Evolutionary conservation across 2,113 vertebrate species (phyloP), one percentile per base, ranked within the genome.

Genomic region (Psephotus haematonotus): DNA sequence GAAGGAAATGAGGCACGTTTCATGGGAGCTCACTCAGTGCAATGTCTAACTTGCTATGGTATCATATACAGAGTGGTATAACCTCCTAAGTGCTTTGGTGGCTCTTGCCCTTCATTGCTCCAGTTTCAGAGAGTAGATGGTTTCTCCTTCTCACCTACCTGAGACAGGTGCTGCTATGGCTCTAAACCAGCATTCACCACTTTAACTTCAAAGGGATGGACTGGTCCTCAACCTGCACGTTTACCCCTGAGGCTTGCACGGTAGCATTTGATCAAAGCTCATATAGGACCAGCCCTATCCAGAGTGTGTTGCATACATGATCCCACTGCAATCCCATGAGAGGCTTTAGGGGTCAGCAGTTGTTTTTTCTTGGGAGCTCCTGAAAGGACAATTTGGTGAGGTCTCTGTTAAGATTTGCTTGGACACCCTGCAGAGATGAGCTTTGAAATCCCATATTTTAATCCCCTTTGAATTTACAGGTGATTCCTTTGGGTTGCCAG

Each of bases 391-490:
- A 2, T 18, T 31, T 39, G 60, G 33, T 31, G 31, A 60, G n/a
- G 33, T 64, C 43, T 81, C 50, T 75, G 60, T 41, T 39, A 84
- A 78, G 55, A 70, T 91, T 81, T 71, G 19, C 57, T 75, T 44
- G 31, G 33, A 41, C 47, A 33, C 5, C 29, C 49, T 3, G 3
- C 65, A 91, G 93, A 87, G 50, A 81, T 31, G 20, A 89, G 62
- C 55, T 87, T 91, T 78, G 31, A 78, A 92, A 87, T 31, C 18
- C 47, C 5, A 17, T 22, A 23, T 64, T 92, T 86, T 86, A 81
- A 86, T 44, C 20, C 43, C 31, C 46, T 77, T 44, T 75, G 52
- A 60, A 68, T 86, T 88, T 88, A 81, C 64, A 71, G 60, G 31
- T 31, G 5, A 55, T 18, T 18, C 6, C 18, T 84, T 35, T 41